A percentile compares a stretch with the other conserved stretches of the same genome.
phyloP scores from a whole-genome alignment of 2,888 invertebrate genomes.

The Zaprionus bogoriensis region DNA sequence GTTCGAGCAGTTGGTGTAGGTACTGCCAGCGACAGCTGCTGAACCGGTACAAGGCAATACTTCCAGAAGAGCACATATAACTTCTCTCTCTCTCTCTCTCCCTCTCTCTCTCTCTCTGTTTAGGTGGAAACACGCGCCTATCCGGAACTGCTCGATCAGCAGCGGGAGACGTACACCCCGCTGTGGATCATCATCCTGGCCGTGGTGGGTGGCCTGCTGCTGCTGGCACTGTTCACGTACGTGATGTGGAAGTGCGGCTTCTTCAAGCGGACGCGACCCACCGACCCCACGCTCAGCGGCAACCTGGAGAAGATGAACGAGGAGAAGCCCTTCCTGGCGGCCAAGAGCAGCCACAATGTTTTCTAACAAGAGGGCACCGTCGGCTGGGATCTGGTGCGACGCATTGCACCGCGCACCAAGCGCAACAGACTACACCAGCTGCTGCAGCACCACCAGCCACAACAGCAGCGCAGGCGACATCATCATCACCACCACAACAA shows the following conservation, averaged over 20 bases:
- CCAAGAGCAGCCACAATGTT: slow-evolving; percentile 74
- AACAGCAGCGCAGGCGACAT: not conserved
- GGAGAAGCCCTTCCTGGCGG: slow-evolving; percentile 85
- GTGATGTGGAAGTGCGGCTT: slow-evolving; percentile 95
- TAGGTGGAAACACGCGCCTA: slow-evolving; percentile 93
- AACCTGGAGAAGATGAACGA: slow-evolving; percentile 90
- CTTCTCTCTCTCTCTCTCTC: not conserved
- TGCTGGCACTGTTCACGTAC: slow-evolving; percentile 91
- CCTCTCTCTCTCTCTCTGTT: not conserved
- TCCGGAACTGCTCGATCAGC: slow-evolving; percentile 90
- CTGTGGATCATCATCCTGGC: slow-evolving; percentile 94
- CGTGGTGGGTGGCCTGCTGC: slow-evolving; percentile 91
- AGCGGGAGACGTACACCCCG: slow-evolving; percentile 89
- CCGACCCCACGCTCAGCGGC: slow-evolving; percentile 92
- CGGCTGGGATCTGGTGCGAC: slow-evolving; percentile 79
- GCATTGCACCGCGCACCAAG: slow-evolving; percentile 58
- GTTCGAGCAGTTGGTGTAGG: too few relatives aligned
- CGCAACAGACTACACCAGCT: slow-evolving; percentile 47
- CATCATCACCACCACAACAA: slow-evolving; percentile 9
- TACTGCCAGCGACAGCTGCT: too few relatives aligned
- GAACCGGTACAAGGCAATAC: not conserved
- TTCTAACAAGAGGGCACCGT: slow-evolving; percentile 82
- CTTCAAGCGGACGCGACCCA: slow-evolving; percentile 92
- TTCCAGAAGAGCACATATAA: not conserved
- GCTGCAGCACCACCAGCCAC: slow-evolving; percentile 13